Percentiles rank a stretch among this genome's conserved stretches.
Evolutionary conservation across 2,797 vertebrate genomes (phyloP).

Genomic region (Nannoperca obscura): DNA sequence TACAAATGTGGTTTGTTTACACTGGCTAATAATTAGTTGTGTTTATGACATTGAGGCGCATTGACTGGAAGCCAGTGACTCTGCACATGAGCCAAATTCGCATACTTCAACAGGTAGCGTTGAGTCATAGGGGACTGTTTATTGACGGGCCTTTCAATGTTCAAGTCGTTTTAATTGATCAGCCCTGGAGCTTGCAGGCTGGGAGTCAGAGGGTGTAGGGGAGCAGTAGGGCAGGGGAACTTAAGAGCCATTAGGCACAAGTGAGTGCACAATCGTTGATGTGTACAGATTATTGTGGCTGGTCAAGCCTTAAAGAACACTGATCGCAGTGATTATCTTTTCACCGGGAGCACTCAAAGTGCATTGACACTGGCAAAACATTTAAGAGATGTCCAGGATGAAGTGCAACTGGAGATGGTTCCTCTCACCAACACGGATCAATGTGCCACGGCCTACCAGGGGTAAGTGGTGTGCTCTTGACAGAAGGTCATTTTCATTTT

Average conservation of each 20-base stretch:
- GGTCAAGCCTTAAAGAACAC: constrained; percentile 85
- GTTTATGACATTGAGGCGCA: constrained; percentile 77
- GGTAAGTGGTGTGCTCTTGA: constrained; percentile 65
- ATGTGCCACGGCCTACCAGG: constrained; percentile 62
- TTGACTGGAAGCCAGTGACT: constrained; percentile 77
- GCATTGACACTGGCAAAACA: constrained; percentile 80
- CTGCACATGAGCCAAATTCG: constrained; percentile 74
- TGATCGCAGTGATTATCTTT: constrained; percentile 85
- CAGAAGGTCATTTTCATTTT: constrained; percentile 71
- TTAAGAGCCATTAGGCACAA: constrained; percentile 85
- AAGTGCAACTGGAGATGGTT: constrained; percentile 68
- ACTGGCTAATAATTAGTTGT: constrained; percentile 63
- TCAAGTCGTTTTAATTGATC: constrained; percentile 90
- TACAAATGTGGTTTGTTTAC: constrained; percentile 52
- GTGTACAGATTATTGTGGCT: constrained; percentile 82
- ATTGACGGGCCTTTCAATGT: constrained; percentile 87
- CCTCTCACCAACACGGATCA: constrained; percentile 71
- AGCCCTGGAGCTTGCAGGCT: constrained; percentile 76
- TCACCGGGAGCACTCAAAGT: constrained; percentile 75
- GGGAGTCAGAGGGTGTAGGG: constrained; percentile 64
- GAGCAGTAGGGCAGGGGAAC: constrained; percentile 70
- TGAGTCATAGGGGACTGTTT: constrained; percentile 84
- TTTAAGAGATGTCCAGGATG: constrained; percentile 73
- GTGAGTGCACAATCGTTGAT: constrained; percentile 77
- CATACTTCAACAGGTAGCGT: constrained; percentile 77